phyloP scores from a whole-genome alignment of 2,888 invertebrate species.

The Eumerus sabulonum region DNA sequence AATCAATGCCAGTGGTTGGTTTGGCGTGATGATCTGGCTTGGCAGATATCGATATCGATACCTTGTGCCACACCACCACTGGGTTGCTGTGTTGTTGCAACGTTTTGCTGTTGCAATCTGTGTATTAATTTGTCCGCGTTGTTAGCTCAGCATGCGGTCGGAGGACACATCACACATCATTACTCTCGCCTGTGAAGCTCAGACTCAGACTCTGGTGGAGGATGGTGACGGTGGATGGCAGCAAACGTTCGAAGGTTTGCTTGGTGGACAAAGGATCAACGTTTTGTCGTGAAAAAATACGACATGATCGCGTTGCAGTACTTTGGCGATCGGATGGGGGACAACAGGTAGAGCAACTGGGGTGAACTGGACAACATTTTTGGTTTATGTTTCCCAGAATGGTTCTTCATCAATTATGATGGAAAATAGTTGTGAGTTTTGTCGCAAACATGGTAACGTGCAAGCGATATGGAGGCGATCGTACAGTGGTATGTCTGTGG shows the following conservation, averaged over 20 bases:
- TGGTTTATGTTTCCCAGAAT: conserved; percentile 67
- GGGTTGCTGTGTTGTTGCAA: conserved; percentile 8
- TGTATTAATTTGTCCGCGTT: conserved; percentile 68
- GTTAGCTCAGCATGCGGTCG: conserved; percentile 67
- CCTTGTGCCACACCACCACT: neutral
- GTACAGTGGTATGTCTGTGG: conserved; percentile 10
- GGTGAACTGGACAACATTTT: conserved; percentile 55
- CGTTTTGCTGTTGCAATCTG: conserved; percentile 45
- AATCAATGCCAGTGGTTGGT: conserved; percentile 63
- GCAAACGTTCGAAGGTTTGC: neutral
- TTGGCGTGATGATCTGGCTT: neutral
- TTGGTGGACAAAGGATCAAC: conserved; percentile 62
- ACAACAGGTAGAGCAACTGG: neutral
- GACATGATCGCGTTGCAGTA: conserved; percentile 66
- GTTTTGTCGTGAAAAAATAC: conserved; percentile 68
- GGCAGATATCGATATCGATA: conserved; percentile 33
- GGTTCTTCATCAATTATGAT: conserved; percentile 68
- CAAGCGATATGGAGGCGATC: conserved; percentile 22
- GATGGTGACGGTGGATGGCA: too few relatives aligned
- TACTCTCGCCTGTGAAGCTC: conserved; percentile 58
- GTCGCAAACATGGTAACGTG: conserved; percentile 61
- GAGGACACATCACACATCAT: conserved; percentile 69
- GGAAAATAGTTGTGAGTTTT: conserved; percentile 61
- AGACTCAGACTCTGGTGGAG: neutral
- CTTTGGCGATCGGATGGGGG: too few relatives aligned